A percentile compares a stretch with the other conserved stretches of the same genome.
phyloP scores from a whole-genome alignment of 2,113 vertebrate genomes.

The Ochotona curzoniae region DNA sequence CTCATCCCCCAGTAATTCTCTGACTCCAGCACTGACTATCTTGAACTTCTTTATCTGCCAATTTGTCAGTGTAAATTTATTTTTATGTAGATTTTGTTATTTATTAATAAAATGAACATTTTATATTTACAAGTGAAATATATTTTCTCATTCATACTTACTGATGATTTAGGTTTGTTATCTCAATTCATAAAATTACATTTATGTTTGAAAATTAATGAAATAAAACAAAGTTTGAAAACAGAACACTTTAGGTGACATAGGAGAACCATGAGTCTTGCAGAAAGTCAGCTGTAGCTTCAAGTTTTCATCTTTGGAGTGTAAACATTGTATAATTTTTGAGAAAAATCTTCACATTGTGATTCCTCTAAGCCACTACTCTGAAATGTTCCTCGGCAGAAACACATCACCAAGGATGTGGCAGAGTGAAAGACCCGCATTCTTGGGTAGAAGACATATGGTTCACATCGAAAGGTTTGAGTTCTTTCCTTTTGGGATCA shows the following conservation, averaged over 20 bases:
- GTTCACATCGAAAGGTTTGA: neutral
- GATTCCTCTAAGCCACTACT: conserved; percentile 34
- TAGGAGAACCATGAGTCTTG: neutral
- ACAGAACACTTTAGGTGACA: neutral
- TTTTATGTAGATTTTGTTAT: conserved; percentile 21
- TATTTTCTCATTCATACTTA: conserved; percentile 18
- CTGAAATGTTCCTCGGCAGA: neutral
- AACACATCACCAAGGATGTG: neutral
- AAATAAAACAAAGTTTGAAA: conserved; percentile 28
- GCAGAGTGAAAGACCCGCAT: neutral
- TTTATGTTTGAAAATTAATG: conserved; percentile 42
- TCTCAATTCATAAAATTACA: conserved; percentile 36
- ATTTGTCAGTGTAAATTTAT: conserved; percentile 4
- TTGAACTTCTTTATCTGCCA: conserved; percentile 23
- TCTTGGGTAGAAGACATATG: neutral
- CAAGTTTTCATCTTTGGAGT: conserved; percentile 25
- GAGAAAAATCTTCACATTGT: conserved; percentile 29
- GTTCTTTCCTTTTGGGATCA: neutral
- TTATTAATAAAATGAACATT: conserved; percentile 3
- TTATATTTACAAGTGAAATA: neutral
- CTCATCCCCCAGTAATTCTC: neutral
- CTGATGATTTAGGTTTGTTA: conserved; percentile 19
- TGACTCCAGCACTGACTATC: neutral
- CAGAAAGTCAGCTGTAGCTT: neutral
- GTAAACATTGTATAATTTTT: neutral